phyloP scores from a whole-genome alignment of 2,797 vertebrate species.

The Pseudochromis fuscus region DNA sequence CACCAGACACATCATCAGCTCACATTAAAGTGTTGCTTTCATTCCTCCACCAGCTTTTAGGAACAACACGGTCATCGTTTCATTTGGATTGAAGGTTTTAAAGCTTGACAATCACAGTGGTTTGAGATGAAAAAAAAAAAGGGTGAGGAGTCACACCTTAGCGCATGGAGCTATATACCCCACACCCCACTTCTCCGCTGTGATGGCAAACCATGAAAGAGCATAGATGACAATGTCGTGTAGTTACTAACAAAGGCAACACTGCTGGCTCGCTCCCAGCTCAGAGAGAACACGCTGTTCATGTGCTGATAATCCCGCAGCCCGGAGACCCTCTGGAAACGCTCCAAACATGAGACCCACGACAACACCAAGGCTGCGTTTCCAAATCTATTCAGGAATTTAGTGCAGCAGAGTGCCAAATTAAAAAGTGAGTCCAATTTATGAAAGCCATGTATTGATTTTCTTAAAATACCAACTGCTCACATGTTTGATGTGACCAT shows the following conservation, averaged over 20 bases:
- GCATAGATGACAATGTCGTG: slow-evolving; percentile 51
- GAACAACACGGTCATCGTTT: slow-evolving; percentile 45
- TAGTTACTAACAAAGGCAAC: slow-evolving; percentile 51
- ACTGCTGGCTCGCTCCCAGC: slow-evolving; percentile 54
- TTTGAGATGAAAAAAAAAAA: slow-evolving; percentile 40
- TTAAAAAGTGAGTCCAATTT: slow-evolving; percentile 29
- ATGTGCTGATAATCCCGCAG: slow-evolving; percentile 52
- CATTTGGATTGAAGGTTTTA: slow-evolving; percentile 7
- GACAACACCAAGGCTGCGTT: slow-evolving; percentile 46
- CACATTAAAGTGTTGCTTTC: slow-evolving; percentile 21
- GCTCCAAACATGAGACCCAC: slow-evolving; percentile 52
- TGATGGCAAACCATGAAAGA: slow-evolving; percentile 43
- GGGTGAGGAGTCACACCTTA: slow-evolving; percentile 63
- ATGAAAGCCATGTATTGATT: slow-evolving; percentile 6
- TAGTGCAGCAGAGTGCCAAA: slow-evolving; percentile 14
- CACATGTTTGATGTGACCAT: neutral
- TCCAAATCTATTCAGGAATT: slow-evolving; percentile 42
- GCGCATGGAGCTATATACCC: slow-evolving; percentile 21
- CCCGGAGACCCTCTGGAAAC: slow-evolving; percentile 57
- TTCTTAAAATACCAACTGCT: neutral
- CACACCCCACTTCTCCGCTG: slow-evolving; percentile 30
- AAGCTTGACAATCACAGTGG: slow-evolving; percentile 36
- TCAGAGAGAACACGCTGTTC: slow-evolving; percentile 63
- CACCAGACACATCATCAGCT: slow-evolving; percentile 39
- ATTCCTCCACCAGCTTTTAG: neutral